Evolutionary conservation across 1,140 invertebrate species (phyloP).

Genomic region (Ceratitis capitata): DNA sequence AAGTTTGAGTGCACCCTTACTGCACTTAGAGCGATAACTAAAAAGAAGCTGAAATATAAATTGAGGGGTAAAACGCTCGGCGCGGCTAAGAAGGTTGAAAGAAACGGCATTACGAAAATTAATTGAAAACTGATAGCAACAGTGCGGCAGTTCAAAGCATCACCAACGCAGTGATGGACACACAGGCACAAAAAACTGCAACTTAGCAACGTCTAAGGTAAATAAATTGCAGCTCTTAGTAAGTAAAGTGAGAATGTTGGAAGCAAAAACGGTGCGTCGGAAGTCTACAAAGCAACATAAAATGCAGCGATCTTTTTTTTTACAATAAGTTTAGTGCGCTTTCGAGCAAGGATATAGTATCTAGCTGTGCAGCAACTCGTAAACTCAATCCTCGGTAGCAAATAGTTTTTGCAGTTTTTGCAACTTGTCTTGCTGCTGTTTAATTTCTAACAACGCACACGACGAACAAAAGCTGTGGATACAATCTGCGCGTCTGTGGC

Average conservation of each 20-base stretch:
- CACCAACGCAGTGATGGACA: background rate
- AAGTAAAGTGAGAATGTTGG: background rate
- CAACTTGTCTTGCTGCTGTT: slow-evolving; percentile 8
- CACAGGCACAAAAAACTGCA: background rate
- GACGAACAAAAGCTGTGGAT: background rate
- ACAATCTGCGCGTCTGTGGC: background rate
- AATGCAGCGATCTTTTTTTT: background rate
- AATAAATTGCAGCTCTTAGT: slow-evolving; percentile 15
- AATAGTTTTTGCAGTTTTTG: background rate
- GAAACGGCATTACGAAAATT: background rate
- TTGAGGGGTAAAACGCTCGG: background rate
- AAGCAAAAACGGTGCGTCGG: background rate
- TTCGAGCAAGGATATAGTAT: too few species aligned
- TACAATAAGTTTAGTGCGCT: too few species aligned
- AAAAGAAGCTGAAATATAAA: background rate
- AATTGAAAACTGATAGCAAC: slow-evolving; percentile 7
- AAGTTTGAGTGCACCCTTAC: background rate
- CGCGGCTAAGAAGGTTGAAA: background rate
- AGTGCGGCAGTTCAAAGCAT: background rate
- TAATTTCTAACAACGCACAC: background rate
- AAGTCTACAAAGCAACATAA: background rate
- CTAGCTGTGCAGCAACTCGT: background rate
- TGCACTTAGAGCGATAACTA: background rate
- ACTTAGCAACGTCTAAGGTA: background rate
- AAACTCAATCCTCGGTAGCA: background rate